phyloP scores from a whole-genome alignment of 2,888 invertebrate species.

The Cabera pusaria region DNA sequence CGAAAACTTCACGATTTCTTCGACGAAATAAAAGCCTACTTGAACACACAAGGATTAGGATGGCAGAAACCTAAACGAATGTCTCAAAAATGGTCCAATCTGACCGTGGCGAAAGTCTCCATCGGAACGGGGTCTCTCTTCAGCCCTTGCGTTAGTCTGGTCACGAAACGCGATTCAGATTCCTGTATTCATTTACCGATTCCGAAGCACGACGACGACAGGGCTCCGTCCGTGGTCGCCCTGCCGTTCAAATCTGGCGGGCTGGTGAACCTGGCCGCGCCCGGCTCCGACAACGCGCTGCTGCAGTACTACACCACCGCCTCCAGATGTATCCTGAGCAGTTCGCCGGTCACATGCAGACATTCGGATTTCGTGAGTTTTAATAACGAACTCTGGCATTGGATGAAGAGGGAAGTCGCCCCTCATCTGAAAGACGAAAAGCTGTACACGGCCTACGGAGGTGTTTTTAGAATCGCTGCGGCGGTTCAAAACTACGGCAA shows the following conservation, averaged over 20 bases:
- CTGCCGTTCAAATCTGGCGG: constrained; percentile 64
- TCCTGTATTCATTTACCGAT: constrained; percentile 64
- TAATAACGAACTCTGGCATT: constrained; percentile 72
- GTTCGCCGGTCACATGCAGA: constrained; percentile 61
- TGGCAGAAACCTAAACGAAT: constrained; percentile 53
- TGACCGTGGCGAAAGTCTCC: constrained; percentile 64
- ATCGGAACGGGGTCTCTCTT: constrained; percentile 52
- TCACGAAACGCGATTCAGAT: constrained; percentile 57
- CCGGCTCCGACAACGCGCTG: constrained; percentile 57
- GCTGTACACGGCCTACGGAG: constrained; percentile 67
- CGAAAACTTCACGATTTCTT: constrained; percentile 57
- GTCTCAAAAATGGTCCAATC: constrained; percentile 55
- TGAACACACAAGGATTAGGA: constrained; percentile 69
- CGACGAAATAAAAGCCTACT: constrained; percentile 47
- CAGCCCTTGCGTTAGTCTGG: constrained; percentile 58
- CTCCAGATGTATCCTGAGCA: constrained; percentile 61
- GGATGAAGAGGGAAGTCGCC: constrained; percentile 72
- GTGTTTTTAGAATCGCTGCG: constrained; percentile 67
- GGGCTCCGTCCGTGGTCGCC: constrained; percentile 55
- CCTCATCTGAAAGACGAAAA: constrained; percentile 67
- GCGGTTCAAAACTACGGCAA: constrained; percentile 71
- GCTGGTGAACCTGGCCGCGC: constrained; percentile 55
- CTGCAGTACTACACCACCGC: constrained; percentile 70
- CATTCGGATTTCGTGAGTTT: constrained; percentile 69
- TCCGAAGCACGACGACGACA: constrained; percentile 59